phyloP scores from a whole-genome alignment of 2,113 vertebrate genomes.

The Psilopsiagon aurifrons region DNA sequence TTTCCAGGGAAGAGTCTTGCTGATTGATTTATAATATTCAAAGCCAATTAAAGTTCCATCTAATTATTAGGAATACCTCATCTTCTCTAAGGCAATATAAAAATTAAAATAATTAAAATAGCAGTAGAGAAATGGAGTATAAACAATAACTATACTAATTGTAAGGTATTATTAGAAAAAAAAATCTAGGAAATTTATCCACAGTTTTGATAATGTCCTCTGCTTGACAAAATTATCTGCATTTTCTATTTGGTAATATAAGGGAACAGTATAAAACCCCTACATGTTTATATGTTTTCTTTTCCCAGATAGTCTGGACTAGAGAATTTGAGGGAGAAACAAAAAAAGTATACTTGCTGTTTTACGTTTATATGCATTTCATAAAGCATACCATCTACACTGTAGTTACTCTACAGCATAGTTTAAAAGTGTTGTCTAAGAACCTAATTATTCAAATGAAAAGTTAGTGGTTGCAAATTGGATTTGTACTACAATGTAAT shows the following conservation, averaged over 20 bases:
- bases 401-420: not conserved
- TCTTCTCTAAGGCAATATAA: constrained; percentile 24
- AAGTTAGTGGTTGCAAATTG: not conserved
- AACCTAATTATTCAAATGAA: not conserved
- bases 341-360: not conserved
- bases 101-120: constrained; percentile 35
- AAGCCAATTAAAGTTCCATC: constrained; percentile 28
- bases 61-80: constrained; percentile 33
- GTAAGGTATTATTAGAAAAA: not conserved
- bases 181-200: not conserved
- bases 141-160: not conserved
- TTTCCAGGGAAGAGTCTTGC: not conserved
- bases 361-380: not conserved
- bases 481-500: constrained; percentile 7
- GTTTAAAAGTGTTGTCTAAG: not conserved
- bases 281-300: not conserved
- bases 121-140: not conserved
- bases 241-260: not conserved
- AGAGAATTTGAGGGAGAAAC: not conserved
- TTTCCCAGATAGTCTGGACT: not conserved
- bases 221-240: not conserved
- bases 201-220: not conserved
- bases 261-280: not conserved
- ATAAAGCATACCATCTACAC: not conserved
- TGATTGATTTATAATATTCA: constrained; percentile 31